Evolutionary conservation across 2,888 invertebrate species (phyloP), one percentile per base, ranked within the genome.

Genomic region (Autographa pulchrina): DNA sequence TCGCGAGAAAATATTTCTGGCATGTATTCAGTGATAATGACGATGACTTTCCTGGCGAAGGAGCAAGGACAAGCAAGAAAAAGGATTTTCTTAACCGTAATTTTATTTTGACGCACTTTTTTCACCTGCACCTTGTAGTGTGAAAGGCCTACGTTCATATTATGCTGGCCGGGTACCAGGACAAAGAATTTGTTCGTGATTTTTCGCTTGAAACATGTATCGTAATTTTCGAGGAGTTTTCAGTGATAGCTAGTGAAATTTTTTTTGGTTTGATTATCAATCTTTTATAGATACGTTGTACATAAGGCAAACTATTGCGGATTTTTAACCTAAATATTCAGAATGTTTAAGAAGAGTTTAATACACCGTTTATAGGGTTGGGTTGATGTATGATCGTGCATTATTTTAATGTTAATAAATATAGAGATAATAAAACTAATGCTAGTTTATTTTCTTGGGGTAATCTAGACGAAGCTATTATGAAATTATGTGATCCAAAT

Each of bases 361-460:
- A 25, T 25, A 25, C 25, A 25, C 25, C 25, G 25, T 25, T 25
- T 25, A 25, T 25, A 25, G 25, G 25, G 25, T 25, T 25, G 25
- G 25, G 25, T 3, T 25, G 1, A 25, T 25, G 25, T 25, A 25
- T 25, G 25, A 25, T 25, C 25, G 25, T 2, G 3, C 25, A 25
- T 25, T 2, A 25, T 35, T 41, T 41, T 41, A 43, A 43, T 6
- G 16, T 25, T 25, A 25, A 25, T 25, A 25, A 25, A 25, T 25
- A 25, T 25, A 25, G 25, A 25, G 25, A 25, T 25, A 25, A 25
- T 14, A 43, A 43, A 48, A 48, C 48, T 48, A 48, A 48, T 48
- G n/a, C 8, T 48, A 20, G 54, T 20, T 20, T 56, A 13, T 56
- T 63, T 77, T 43, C 69, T 14, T 20, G 48, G 48, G n/a, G 6